Base-by-base conservation (phyloP, 2,888 invertebrate species). In the Exocentrus adspersus region DNA sequence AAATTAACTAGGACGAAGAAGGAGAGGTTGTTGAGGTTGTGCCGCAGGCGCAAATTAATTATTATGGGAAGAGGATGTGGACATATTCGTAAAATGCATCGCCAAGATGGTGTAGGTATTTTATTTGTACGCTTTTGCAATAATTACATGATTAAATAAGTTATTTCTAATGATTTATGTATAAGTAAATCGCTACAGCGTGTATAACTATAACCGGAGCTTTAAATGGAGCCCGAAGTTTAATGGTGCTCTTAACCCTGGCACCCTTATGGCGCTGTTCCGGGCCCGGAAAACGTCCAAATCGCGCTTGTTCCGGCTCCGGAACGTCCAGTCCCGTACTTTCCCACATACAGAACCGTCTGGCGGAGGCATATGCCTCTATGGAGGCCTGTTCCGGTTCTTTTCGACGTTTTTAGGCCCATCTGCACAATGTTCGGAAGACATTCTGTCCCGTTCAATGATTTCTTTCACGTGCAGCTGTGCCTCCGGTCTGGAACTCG, bases 381-480 rank as follows among this genome's bases (percentile, higher is more conserved):
- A 59, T 17, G 63, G 53, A 60, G 64, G 32, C 67, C 62, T 69
- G 70, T 73, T 73, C 72, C 67, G 68, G 65, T 67, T 66, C 69
- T 71, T 71, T 69, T 59, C 60, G 65, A 63, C 64, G 72, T 72
- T 75, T n/a, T 70, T 62, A 65, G 60, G 62, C 64, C 74, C 75
- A 73, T 71, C 62, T 72, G 77, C 73, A 71, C 67, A 76, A 69
- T 76, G 76, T 77, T 76, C 75, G 68, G 70, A 70, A 68, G 68
- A 68, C 69, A 72, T 73, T 71, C 74, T 72, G 72, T 73, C 72
- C 74, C 72, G 72, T 73, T 74, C 74, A 74, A 75, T 72, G 72
- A 73, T 71, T 77, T 69, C 75, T 74, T 75, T 77, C 73, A 77
- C 70, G 64, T 69, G 62, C 69, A 71, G 71, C 68, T 70, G 68